Evolutionary conservation across 2,888 invertebrate species (phyloP).

Genomic region (Leptothorax acervorum): DNA sequence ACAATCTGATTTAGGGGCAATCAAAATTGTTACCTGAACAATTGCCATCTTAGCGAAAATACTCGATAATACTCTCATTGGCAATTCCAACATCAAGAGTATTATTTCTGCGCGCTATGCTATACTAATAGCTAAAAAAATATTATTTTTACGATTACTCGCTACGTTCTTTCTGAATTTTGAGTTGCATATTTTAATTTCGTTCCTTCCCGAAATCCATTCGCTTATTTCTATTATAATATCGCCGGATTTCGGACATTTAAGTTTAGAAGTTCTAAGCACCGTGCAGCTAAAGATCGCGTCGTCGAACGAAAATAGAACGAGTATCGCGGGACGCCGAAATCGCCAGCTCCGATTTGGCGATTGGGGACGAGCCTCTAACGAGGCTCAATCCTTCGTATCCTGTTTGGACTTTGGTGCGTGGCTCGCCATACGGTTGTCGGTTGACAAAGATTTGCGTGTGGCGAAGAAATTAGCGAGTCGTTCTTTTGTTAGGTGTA

Average conservation of each 20-base stretch:
- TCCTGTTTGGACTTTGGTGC: constrained; percentile 56
- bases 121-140: not conserved
- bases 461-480: constrained; percentile 27
- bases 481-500: constrained; percentile 14
- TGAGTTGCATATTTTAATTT: not conserved
- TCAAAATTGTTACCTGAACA: not conserved
- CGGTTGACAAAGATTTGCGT: constrained; percentile 33
- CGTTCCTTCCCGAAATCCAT: not conserved
- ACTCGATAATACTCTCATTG: not conserved
- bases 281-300: not conserved
- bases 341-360: constrained; percentile 59
- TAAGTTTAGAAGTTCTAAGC: constrained; percentile 17
- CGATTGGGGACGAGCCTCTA: constrained; percentile 54
- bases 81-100: no score
- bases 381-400: constrained; percentile 61
- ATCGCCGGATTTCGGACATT: not conserved
- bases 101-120: not conserved
- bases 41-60: not conserved
- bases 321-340: constrained; percentile 37
- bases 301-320: constrained; percentile 19
- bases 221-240: not conserved
- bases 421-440: constrained; percentile 26
- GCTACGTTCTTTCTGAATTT: not conserved
- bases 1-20: constrained; percentile 3
- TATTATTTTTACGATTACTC: not conserved